Conservation (phyloP, 2,888 invertebrate genomes). For the Aromia moschata region DNA sequence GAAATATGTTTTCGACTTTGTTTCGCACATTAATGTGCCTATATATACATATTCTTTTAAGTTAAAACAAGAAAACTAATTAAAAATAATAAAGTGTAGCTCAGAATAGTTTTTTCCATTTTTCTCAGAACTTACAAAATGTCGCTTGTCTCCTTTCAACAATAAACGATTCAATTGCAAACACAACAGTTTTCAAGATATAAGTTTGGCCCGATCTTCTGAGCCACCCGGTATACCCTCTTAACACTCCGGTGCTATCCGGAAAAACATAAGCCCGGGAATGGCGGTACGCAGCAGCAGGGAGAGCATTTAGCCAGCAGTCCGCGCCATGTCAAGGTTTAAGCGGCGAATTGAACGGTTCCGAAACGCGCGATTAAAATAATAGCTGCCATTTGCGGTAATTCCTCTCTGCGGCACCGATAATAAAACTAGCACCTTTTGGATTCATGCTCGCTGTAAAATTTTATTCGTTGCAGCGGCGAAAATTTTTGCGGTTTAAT, state of each 20-base stretch:
- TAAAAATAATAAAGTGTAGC: too few relatives aligned
- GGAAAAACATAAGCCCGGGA: conserved; percentile 4
- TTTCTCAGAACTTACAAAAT: too few relatives aligned
- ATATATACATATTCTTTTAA: too few relatives aligned
- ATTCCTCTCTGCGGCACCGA: conserved; percentile 21
- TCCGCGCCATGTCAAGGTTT: conserved; percentile 23
- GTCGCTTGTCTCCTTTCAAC: too few relatives aligned
- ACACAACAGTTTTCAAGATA: too few relatives aligned
- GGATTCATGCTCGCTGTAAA: conserved; percentile 17
- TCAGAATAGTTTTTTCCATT: too few relatives aligned
- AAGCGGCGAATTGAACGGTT: conserved; percentile 19
- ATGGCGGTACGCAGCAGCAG: conserved; percentile 16
- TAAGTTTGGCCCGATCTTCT: too few relatives aligned
- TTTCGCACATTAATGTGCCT: too few relatives aligned
- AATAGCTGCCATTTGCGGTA: conserved; percentile 23
- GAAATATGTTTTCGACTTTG: too few relatives aligned
- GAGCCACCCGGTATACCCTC: background rate
- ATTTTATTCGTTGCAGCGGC: conserved; percentile 11
- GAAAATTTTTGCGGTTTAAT: conserved; percentile 21
- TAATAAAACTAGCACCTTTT: conserved; percentile 27
- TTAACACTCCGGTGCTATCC: background rate
- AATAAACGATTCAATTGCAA: too few relatives aligned
- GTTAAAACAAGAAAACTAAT: too few relatives aligned
- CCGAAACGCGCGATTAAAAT: conserved; percentile 22
- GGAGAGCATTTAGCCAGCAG: conserved; percentile 19